Evolutionary conservation across 92 coral and sea anemone species (phyloP), one percentile per base, ranked within the genome.

Genomic region (Parazoanthus swiftii): DNA sequence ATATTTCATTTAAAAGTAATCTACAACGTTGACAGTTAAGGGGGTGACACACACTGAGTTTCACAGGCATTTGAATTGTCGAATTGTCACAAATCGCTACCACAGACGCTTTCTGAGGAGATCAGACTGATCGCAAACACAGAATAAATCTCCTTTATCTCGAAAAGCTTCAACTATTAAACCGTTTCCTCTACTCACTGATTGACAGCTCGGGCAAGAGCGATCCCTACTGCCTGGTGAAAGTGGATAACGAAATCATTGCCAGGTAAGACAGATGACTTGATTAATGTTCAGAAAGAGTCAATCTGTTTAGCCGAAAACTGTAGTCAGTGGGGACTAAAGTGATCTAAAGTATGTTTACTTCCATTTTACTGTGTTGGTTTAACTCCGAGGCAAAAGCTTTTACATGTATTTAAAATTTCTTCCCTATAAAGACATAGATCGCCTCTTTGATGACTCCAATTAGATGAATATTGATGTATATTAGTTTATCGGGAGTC

Each of bases 191-290:
- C 42, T 23, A 7, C 51, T 39, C 70, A 63, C 6, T 21, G 25
- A 21, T 76, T 38, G 38, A 85, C 85, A 97, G 99, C 54, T 92
- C 96, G 29, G 98, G 99, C 23, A 97, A 92, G 91, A 95, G 98
- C 59, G 99, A 97, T 58, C 99, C 99, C 0, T 97, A 97, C 80
- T 97, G 99, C 70, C 75, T 92, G 7, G 95, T 97, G 74, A 97
- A 95, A 82, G 94, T 97, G 18, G 99, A 97, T 89, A 95, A 92
- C 82, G 93, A 97, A 65, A 86, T 92, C 23, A 94, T 97, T 13
- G 99, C 98, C 39, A 92, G 99, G 99, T 97, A 91, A 81, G 92
- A 36, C 54, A 20, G 3, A 35, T 50, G 58, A 39, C 44, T 23
- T 36, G 14, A 54, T 18, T 44, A 56, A 74, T 51, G 85, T 36